phyloP scores from a whole-genome alignment of 2,888 invertebrate species.

The Sthenelais limicola region DNA sequence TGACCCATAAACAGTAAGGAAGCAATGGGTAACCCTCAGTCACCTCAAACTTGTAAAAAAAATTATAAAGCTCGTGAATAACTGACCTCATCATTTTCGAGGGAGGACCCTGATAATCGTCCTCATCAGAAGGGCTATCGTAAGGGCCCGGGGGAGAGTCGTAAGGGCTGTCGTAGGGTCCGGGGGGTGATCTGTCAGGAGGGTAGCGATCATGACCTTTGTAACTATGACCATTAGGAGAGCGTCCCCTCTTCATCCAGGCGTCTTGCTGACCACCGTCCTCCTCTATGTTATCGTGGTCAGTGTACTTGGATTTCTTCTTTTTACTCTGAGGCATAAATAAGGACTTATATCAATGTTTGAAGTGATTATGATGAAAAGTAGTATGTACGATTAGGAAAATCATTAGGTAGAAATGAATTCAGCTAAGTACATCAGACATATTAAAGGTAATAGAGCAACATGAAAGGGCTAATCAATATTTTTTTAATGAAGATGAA shows the following conservation, averaged over 20 bases:
- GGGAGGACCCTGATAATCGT: constrained; percentile 45
- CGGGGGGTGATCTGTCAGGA: constrained; percentile 34
- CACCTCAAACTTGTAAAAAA: no score
- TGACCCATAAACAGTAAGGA: no score
- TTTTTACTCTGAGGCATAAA: constrained; percentile 46
- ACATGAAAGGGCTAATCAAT: no score
- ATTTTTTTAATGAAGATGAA: no score
- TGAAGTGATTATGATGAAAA: no score
- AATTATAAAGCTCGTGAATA: neutral
- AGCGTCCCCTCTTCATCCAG: neutral
- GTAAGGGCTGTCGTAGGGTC: constrained; percentile 44
- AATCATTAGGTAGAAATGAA: no score
- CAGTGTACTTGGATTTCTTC: constrained; percentile 59
- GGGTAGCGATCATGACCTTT: neutral
- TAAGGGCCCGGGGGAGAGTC: constrained; percentile 64
- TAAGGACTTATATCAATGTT: no score
- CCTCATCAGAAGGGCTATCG: constrained; percentile 68
- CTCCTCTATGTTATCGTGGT: constrained; percentile 58
- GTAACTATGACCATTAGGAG: no score
- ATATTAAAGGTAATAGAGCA: no score
- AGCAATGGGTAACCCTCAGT: no score
- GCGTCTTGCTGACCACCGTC: neutral
- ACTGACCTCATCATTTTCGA: constrained; percentile 28
- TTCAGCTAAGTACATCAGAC: no score
- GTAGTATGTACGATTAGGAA: no score